These are phyloP conservation scores for Carollia perspicillata DNA, from an alignment of 2,113 vertebrate species.

Conservation along the genomic window DNA sequence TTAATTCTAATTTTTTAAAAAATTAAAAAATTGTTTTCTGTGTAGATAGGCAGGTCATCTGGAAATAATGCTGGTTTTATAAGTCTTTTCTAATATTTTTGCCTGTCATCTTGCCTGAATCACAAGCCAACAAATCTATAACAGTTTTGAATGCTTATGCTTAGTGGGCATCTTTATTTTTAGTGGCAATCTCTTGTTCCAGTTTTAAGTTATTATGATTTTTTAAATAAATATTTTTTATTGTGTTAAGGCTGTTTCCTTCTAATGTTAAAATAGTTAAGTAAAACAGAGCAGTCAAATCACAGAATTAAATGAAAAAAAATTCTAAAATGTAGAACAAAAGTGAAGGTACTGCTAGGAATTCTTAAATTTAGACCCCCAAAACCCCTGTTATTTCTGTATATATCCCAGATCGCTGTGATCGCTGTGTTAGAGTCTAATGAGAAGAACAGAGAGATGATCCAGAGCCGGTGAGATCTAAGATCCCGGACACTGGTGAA, in stretches of 20 bases:
- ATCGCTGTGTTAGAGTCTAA: background rate
- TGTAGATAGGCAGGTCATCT: background rate
- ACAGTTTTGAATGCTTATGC: background rate
- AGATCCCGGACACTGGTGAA: background rate
- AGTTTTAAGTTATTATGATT: background rate
- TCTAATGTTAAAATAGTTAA: background rate
- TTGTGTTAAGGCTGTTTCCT: background rate
- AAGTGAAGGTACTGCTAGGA: background rate
- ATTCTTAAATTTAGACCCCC: background rate
- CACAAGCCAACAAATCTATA: background rate
- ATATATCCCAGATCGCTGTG: background rate
- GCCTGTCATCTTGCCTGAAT: background rate
- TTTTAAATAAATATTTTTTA: background rate
- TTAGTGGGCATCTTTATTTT: conserved; percentile 5
- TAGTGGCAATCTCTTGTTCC: background rate
- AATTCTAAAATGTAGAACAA: background rate
- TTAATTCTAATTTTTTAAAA: background rate
- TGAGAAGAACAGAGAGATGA: background rate
- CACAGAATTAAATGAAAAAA: conserved; percentile 11
- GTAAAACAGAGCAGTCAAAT: background rate
- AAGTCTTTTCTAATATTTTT: background rate
- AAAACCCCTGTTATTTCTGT: background rate
- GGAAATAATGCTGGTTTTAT: background rate
- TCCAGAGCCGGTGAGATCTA: background rate
- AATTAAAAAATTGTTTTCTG: background rate